Base-by-base conservation (phyloP, 64 coral and sea anemone species). In the Actinia equina region DNA sequence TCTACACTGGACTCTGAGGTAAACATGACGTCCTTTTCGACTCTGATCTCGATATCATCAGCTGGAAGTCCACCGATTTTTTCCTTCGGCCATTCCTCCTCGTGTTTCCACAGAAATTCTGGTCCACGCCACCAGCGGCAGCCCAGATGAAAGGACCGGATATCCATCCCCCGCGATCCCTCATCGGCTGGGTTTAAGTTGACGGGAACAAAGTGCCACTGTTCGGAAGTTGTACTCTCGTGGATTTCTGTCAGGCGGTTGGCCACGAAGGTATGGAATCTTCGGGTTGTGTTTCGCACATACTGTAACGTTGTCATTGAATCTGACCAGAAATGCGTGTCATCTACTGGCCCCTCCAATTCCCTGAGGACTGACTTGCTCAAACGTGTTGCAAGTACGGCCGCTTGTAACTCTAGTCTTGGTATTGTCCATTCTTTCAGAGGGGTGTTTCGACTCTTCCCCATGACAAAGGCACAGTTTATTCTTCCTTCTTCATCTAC, bases 401-500 rank as follows among this genome's bases (percentile, higher is more conserved):
- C 74, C 25, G 74, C 74, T 77, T 77, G 74, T 7, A 77, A 27
- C 74, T 77, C 74, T 37, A 77, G 22, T 44, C 74, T 8, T 6
- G 74, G 74, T 8, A 37, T 44, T 15, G 74, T 42, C 27, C 27
- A 42, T 42, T 42, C 12, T 44, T 77, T 77, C 27, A 77, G 10
- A 44, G 74, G 26, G 43, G 74, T 22, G 17, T 77, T 77, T 42
- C 74, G 26, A 42, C 27, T 42, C 6, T 77, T 77, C 42, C n/a
- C 26, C 74, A 77, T 77, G 26, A 77, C 12, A 44, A 77, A 77
- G 76, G 16, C 61, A 58, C 86, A 92, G 17, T 92, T 77, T 17
- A 87, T 60, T 37, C n/a, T 71, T 82, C 64, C 86, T 85, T 84
- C 51, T 23, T 76, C 44, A 77, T 88, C 80, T 11, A 88, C 80